A percentile compares a stretch with the other conserved stretches of the same genome.
phyloP scores from a whole-genome alignment of 2,888 invertebrate genomes.

The Sepiola atlantica region DNA sequence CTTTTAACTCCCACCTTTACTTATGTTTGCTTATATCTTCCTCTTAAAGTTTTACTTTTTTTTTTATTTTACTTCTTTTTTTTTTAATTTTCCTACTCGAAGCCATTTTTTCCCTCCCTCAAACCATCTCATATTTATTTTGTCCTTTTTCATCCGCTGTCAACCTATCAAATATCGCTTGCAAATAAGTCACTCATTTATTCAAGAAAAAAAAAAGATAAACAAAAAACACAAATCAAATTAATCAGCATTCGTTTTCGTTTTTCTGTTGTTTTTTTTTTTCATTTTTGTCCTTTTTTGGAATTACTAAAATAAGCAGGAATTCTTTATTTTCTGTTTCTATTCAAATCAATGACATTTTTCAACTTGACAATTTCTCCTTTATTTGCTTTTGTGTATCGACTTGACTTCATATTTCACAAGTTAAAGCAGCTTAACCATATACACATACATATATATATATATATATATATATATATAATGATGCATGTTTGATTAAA shows the following conservation, averaged over 20 bases:
- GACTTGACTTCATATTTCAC: neutral
- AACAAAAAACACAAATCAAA: neutral
- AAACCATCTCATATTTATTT: neutral
- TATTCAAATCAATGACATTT: slow-evolving; percentile 1
- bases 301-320: neutral
- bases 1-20: neutral
- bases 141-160: neutral
- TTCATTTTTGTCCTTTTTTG: neutral
- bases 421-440: neutral
- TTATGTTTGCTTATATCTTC: neutral
- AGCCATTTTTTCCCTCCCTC: neutral
- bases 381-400: neutral
- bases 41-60: neutral
- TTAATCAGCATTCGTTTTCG: neutral
- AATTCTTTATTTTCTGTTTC: neutral
- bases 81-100: neutral
- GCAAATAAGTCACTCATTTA: neutral
- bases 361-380: neutral
- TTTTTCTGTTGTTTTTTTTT: neutral
- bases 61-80: neutral
- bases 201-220: neutral
- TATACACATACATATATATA: neutral
- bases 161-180: slow-evolving; percentile 32
- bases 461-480: neutral
- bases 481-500: no score